A percentile compares a stretch with the other conserved stretches of the same genome.
Evolutionary conservation across 1,140 invertebrate species (phyloP).

Genomic region (Hycleus phaleratus): DNA sequence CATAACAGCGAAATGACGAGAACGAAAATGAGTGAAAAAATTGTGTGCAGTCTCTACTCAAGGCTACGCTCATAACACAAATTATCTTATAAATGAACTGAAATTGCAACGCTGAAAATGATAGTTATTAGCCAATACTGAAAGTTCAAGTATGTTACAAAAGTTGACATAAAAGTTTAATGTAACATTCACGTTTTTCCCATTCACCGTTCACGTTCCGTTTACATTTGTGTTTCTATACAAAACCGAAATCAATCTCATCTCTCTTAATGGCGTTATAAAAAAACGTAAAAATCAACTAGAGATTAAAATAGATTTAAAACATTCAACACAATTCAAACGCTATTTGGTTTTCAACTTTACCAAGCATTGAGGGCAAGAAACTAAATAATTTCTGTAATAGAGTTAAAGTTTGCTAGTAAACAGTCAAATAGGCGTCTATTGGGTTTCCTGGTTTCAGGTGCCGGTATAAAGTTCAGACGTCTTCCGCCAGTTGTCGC

Average conservation of each 20-base stretch:
- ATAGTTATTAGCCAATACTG: conserved; percentile 14
- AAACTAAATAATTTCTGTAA: not conserved
- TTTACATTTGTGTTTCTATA: not conserved
- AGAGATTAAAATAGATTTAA: not conserved
- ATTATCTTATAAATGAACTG: conserved; percentile 10
- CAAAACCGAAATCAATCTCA: not conserved
- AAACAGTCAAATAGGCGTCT: not conserved
- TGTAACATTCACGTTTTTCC: conserved; percentile 17
- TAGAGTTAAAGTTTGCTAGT: not conserved
- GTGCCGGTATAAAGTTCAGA: not conserved
- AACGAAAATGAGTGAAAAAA: not conserved
- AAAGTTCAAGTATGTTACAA: conserved; percentile 17
- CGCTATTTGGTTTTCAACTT: not conserved
- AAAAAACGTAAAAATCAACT: not conserved
- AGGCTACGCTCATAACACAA: not conserved
- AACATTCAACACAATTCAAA: not conserved
- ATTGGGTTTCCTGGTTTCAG: not conserved
- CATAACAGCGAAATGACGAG: not conserved
- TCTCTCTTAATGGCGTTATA: not conserved
- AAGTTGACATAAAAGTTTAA: conserved; percentile 16
- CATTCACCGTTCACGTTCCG: conserved; percentile 15
- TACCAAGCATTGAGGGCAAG: not conserved
- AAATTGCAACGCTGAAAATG: conserved; percentile 10
- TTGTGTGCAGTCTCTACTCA: not conserved
- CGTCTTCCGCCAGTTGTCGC: not conserved